A percentile compares a stretch with the other conserved stretches of the same genome.
Conservation (phyloP, 2,888 invertebrate genomes). For the Stenodema calcarata region DNA sequence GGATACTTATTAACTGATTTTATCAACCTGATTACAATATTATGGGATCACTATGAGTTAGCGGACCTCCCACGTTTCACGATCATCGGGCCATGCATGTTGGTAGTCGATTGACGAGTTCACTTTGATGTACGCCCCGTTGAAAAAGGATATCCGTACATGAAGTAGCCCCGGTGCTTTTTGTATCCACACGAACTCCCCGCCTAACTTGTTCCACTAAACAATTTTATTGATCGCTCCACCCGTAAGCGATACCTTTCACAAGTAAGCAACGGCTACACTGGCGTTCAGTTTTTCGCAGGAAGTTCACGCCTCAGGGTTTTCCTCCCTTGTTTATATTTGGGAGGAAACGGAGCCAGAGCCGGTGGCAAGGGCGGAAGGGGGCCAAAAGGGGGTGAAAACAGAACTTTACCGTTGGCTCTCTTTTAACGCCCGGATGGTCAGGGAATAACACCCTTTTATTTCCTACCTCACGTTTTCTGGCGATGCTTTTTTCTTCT, state of each 20-base stretch:
- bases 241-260: not conserved
- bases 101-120: no score
- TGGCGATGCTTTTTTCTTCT: not conserved
- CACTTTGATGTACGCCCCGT: no score
- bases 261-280: not conserved
- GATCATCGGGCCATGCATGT: no score
- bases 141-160: no score
- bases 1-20: no score
- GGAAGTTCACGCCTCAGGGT: constrained; percentile 19
- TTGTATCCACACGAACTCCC: no score
- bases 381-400: not conserved
- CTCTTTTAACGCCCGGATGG: constrained; percentile 20
- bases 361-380: not conserved
- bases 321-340: constrained; percentile 22
- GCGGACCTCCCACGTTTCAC: no score
- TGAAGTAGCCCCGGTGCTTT: no score
- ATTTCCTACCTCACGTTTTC: not conserved
- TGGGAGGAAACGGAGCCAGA: not conserved
- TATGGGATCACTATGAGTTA: no score
- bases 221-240: not conserved
- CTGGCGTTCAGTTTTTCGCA: constrained; percentile 8
- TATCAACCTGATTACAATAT: no score
- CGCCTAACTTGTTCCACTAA: not conserved
- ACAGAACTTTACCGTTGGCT: constrained; percentile 9
- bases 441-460: constrained; percentile 1